These are phyloP conservation scores for Saccostrea cuccullata DNA, from an alignment of 1,140 invertebrate species.

Conservation along the genomic window DNA sequence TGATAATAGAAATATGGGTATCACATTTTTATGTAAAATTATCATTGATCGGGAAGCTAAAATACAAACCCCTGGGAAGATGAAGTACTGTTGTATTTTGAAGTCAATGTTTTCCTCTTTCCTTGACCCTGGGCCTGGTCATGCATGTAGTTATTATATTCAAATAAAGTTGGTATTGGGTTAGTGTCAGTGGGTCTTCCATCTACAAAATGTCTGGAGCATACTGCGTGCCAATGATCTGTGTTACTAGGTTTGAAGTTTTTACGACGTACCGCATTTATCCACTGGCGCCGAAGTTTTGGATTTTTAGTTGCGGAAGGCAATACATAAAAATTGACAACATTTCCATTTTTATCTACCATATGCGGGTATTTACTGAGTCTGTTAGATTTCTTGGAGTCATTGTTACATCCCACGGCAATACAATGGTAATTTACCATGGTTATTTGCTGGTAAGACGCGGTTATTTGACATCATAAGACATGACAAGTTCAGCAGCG, in stretches of 20 bases:
- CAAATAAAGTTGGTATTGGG: background rate
- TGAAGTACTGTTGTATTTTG: too few species aligned
- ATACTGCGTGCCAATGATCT: background rate
- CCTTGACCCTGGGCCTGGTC: background rate
- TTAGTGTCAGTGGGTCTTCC: background rate
- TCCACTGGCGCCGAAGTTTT: background rate
- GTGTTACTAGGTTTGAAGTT: background rate
- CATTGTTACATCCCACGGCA: too few species aligned
- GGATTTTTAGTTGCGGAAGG: background rate
- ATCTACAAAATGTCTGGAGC: background rate
- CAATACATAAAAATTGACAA: background rate
- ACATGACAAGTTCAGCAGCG: too few species aligned
- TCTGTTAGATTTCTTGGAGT: too few species aligned
- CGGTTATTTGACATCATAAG: too few species aligned
- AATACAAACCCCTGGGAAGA: too few species aligned
- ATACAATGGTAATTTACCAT: too few species aligned
- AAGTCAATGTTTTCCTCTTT: background rate
- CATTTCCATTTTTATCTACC: background rate
- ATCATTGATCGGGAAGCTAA: too few species aligned
- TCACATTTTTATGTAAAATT: too few species aligned
- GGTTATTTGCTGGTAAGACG: too few species aligned
- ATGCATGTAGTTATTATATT: background rate
- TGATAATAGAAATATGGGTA: too few species aligned
- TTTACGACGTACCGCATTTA: background rate
- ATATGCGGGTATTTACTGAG: background rate